phyloP scores from a whole-genome alignment of 2,797 vertebrate genomes.

The Heliangelus exortis region DNA sequence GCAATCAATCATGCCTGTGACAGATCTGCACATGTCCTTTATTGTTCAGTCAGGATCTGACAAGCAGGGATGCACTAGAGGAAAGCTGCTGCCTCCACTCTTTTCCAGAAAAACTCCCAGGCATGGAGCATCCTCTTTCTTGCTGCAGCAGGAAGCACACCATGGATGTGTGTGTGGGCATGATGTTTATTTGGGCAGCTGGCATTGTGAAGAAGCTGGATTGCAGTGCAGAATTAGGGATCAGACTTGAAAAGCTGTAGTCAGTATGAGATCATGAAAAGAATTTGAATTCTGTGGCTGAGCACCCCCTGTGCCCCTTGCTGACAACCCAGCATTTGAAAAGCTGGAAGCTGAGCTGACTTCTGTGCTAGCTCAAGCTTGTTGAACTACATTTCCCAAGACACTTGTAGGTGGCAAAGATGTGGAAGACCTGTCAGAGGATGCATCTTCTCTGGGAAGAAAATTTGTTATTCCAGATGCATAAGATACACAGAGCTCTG shows the following conservation, averaged over 20 bases:
- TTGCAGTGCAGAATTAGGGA: background rate
- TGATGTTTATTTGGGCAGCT: background rate
- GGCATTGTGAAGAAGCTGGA: background rate
- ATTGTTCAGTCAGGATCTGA: background rate
- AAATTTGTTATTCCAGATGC: background rate
- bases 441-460: background rate
- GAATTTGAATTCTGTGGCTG: background rate
- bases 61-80: background rate
- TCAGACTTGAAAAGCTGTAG: background rate
- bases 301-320: background rate
- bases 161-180: fast-evolving
- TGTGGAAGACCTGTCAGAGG: background rate
- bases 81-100: background rate
- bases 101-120: background rate
- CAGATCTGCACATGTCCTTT: fast-evolving
- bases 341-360: background rate
- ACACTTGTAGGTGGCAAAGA: background rate
- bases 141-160: background rate
- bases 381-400: background rate
- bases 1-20: background rate
- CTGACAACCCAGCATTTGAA: background rate
- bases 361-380: background rate
- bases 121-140: background rate
- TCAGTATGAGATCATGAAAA: background rate
- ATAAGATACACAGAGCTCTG: background rate